Evolutionary conservation across 2,888 invertebrate genomes (phyloP).

Genomic region (Athalia cordata): DNA sequence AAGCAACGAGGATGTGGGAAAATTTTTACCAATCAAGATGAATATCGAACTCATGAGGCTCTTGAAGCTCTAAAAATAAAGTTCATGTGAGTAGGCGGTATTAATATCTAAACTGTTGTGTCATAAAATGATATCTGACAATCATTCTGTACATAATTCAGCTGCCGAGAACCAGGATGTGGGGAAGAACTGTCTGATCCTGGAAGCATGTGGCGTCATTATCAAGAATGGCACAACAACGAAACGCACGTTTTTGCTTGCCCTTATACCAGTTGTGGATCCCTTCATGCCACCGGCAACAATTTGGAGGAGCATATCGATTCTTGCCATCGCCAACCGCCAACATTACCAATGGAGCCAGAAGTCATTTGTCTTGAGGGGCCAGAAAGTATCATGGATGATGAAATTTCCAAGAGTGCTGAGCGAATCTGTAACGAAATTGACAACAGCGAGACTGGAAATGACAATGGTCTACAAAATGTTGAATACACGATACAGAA

Average conservation of each 20-base stretch:
- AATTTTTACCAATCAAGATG: slow-evolving; percentile 70
- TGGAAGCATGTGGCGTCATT: slow-evolving; percentile 72
- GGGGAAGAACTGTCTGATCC: slow-evolving; percentile 70
- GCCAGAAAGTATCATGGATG: slow-evolving; percentile 64
- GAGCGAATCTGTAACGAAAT: slow-evolving; percentile 20
- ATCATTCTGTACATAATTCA: slow-evolving; percentile 46
- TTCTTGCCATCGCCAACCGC: slow-evolving; percentile 67
- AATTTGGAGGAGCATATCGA: slow-evolving; percentile 70
- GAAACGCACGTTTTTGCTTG: slow-evolving; percentile 69
- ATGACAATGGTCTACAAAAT: slow-evolving; percentile 9
- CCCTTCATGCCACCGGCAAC: slow-evolving; percentile 65
- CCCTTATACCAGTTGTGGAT: slow-evolving; percentile 69
- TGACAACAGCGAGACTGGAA: not conserved
- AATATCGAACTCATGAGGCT: slow-evolving; percentile 69
- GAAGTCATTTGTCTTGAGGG: slow-evolving; percentile 71
- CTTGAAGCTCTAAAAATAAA: slow-evolving; percentile 69
- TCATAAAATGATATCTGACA: not conserved
- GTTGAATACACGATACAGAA: slow-evolving; percentile 48
- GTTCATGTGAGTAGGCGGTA: slow-evolving; percentile 66
- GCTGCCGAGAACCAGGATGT: slow-evolving; percentile 71
- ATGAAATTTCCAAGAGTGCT: slow-evolving; percentile 54
- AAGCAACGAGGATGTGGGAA: slow-evolving; percentile 71
- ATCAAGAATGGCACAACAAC: slow-evolving; percentile 71
- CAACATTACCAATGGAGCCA: slow-evolving; percentile 67
- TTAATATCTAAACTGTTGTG: not conserved